Percentiles rank a stretch among this genome's conserved stretches.
Conservation (phyloP, 2,113 vertebrate genomes). For the Pelodiscus sinensis region DNA sequence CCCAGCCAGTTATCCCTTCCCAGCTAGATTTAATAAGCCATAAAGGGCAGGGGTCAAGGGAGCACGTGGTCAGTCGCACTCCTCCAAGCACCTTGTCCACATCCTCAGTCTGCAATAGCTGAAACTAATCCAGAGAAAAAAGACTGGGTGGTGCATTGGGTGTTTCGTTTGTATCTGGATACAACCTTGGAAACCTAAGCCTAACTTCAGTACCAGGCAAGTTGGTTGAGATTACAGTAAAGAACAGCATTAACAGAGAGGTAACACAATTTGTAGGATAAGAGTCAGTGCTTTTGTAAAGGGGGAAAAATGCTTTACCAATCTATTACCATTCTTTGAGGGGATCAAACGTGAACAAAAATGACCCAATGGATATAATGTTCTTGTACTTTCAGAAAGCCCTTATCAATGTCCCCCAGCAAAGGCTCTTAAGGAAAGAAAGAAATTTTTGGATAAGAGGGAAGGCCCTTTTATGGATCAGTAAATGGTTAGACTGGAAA, state of each 20-base stretch:
- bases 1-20: no score
- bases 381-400: neutral
- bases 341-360: neutral
- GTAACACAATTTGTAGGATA: neutral
- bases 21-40: no score
- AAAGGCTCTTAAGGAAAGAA: neutral
- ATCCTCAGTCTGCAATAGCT: no score
- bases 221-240: neutral
- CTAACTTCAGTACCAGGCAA: neutral
- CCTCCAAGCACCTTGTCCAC: no score
- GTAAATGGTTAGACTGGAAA: neutral
- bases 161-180: constrained; percentile 15
- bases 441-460: neutral
- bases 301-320: neutral
- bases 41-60: no score
- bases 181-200: constrained; percentile 7
- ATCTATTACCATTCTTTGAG: neutral
- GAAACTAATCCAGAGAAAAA: no score
- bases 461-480: neutral
- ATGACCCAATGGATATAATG: neutral
- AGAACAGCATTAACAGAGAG: neutral
- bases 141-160: no score
- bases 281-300: neutral
- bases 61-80: no score
- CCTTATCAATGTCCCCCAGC: neutral